These are phyloP conservation scores for Dasysyrphus tricinctus DNA, from an alignment of 2,888 invertebrate genomes.

Conservation along the genomic window DNA sequence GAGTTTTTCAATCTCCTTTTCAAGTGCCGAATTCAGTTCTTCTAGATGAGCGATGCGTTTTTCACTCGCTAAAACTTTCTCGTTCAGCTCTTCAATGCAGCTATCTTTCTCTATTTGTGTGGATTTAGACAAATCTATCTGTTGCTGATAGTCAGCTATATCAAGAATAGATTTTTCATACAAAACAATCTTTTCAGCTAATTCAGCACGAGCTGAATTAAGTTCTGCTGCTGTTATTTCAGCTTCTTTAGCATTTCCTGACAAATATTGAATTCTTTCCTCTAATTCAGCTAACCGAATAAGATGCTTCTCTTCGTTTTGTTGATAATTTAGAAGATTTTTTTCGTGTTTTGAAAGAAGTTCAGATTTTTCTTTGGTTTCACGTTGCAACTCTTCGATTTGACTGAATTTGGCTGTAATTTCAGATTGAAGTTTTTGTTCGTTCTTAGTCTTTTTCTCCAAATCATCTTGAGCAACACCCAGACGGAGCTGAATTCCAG, in stretches of 20 bases:
- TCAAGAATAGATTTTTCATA: constrained; percentile 82
- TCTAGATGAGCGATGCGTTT: constrained; percentile 82
- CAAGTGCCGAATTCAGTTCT: constrained; percentile 84
- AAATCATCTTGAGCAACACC: constrained; percentile 77
- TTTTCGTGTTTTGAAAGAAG: constrained; percentile 79
- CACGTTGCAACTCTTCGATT: constrained; percentile 78
- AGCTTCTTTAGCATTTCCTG: constrained; percentile 77
- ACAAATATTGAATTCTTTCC: constrained; percentile 78
- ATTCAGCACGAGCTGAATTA: constrained; percentile 83
- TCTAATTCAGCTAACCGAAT: constrained; percentile 79
- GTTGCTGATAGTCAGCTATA: constrained; percentile 83
- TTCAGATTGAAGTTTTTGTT: constrained; percentile 75
- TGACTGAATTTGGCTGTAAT: constrained; percentile 76
- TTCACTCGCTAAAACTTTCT: constrained; percentile 78
- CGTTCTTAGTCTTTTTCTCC: constrained; percentile 76
- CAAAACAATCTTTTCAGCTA: constrained; percentile 82
- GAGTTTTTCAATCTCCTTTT: constrained; percentile 82
- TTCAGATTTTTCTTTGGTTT: constrained; percentile 80
- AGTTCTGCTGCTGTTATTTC: constrained; percentile 78
- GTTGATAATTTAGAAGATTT: constrained; percentile 78
- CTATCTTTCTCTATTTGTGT: constrained; percentile 86
- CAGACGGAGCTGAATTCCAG: constrained; percentile 76
- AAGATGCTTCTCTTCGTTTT: constrained; percentile 79
- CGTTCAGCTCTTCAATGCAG: constrained; percentile 81
- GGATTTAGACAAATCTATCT: constrained; percentile 85